Base-by-base conservation (phyloP, 2,113 vertebrate genomes). In the Nematolebias whitei region DNA sequence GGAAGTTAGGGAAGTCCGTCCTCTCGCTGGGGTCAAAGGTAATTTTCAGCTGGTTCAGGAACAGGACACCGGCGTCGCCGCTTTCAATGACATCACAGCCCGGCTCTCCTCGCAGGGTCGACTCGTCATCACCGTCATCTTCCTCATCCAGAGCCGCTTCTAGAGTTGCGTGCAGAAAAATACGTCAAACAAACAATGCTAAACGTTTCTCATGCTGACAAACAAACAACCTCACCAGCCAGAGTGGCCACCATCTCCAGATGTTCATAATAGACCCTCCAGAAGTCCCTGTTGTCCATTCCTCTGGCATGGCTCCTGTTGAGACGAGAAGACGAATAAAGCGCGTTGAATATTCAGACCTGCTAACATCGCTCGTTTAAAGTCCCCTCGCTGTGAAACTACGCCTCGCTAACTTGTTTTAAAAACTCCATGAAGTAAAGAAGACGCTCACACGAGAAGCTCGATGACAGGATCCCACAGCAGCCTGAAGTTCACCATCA, bases 251-350 rank as follows among this genome's bases (percentile, higher is more conserved):
- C 95, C 84, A 92, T 94, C 78, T 97, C 95, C 81, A 99, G 89
- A 78, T 97, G 94, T 64, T 98, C 95, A 89, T 94, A 86, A 63
- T 92, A 97, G 62, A 99, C 92, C 50, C 84, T 93, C 98, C 98
- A 99, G 88, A 99, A 99, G 13, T 92, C 92, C 74, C 95, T 98
- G 83, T 95, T 99, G 81, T 96, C 96, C 98, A 99, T 97, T 74
- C 92, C 95, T 83, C 89, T 93, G 65, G 98, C 96, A 78, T 98
- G 92, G 67, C 90, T 96, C 84, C 97, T 99, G 91, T 49, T 38
- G 15, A 1, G 16, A 54, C 12, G 11, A 60, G 20, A 18, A n/a
- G n/a, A n/a, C n/a, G n/a, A n/a, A n/a, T n/a, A n/a, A n/a, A n/a
- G n/a, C n/a, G n/a, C n/a, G n/a, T n/a, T n/a, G n/a, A n/a, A n/a